A percentile compares a stretch with the other conserved stretches of the same genome.
Evolutionary conservation across 2,113 vertebrate species (phyloP).

Genomic region (Pygoscelis antarcticus): DNA sequence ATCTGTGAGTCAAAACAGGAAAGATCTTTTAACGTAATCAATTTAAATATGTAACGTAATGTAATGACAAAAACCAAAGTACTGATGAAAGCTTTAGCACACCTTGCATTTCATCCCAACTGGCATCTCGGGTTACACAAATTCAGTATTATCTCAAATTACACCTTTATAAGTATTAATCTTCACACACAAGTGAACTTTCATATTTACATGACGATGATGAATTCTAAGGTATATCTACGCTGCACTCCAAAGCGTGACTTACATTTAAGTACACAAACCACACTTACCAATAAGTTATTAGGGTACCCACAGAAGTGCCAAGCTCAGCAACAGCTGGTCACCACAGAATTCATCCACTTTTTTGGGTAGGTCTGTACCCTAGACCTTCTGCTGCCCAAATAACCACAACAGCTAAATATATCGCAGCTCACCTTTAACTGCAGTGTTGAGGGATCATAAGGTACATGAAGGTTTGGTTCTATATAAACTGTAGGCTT

Average conservation of each 20-base stretch:
- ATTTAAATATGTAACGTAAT: not conserved
- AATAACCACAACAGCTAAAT: not conserved
- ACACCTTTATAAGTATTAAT: not conserved
- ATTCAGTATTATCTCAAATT: not conserved
- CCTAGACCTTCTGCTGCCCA: not conserved
- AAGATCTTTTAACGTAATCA: not conserved
- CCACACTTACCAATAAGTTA: fast-evolving
- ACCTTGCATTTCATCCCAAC: not conserved
- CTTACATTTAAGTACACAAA: not conserved
- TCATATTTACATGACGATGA: not conserved
- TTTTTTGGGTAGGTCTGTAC: not conserved
- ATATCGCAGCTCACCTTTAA: fast-evolving
- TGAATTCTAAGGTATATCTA: fast-evolving
- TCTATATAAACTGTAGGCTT: fast-evolving
- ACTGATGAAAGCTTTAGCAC: not conserved
- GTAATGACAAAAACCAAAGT: too few relatives aligned
- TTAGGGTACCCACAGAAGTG: fast-evolving
- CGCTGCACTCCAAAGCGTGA: not conserved
- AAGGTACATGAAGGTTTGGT: fast-evolving
- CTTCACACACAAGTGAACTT: not conserved
- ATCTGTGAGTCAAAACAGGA: not conserved
- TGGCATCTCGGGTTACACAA: not conserved
- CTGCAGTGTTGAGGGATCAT: fast-evolving
- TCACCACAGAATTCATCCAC: not conserved
- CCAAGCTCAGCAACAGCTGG: fast-evolving